Conservation (phyloP, 2,888 invertebrate genomes). For the Meganola albula region DNA sequence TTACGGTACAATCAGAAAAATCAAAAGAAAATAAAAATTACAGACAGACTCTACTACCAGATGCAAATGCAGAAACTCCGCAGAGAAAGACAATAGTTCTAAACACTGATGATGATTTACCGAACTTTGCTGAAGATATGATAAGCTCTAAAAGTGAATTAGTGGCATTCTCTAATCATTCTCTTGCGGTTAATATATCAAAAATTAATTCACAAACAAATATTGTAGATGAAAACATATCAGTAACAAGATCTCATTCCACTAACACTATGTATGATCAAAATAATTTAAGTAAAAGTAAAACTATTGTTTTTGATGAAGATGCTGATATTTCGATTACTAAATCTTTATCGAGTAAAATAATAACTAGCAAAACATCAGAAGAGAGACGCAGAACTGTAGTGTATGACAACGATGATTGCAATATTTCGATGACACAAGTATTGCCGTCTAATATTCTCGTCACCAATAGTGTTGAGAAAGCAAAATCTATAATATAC, state of each 20-base stretch:
- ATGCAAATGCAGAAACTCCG: constrained; percentile 19
- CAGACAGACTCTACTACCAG: constrained; percentile 27
- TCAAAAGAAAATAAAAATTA: constrained; percentile 24
- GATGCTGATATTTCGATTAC: constrained; percentile 23
- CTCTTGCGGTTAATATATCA: too few relatives aligned
- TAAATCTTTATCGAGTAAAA: constrained; percentile 12
- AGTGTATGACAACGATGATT: constrained; percentile 14
- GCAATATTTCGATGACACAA: constrained; percentile 38
- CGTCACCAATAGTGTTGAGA: constrained; percentile 13
- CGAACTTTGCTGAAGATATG: constrained; percentile 42
- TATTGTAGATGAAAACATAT: too few relatives aligned
- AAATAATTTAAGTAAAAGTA: too few relatives aligned
- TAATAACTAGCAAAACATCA: neutral
- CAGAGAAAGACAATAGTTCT: constrained; percentile 51
- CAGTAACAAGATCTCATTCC: too few relatives aligned
- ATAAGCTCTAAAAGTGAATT: constrained; percentile 17
- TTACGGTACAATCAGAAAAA: constrained; percentile 44
- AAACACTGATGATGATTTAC: constrained; percentile 53
- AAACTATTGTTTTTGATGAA: constrained; percentile 19
- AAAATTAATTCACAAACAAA: too few relatives aligned
- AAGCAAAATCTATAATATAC: constrained; percentile 30
- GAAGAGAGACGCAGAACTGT: constrained; percentile 18
- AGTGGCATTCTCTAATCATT: too few relatives aligned
- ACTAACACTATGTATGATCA: neutral
- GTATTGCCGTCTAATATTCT: constrained; percentile 26